Percentiles rank a stretch among this genome's conserved stretches.
phyloP scores from a whole-genome alignment of 2,113 vertebrate species.

The Megatriorchis doriae region DNA sequence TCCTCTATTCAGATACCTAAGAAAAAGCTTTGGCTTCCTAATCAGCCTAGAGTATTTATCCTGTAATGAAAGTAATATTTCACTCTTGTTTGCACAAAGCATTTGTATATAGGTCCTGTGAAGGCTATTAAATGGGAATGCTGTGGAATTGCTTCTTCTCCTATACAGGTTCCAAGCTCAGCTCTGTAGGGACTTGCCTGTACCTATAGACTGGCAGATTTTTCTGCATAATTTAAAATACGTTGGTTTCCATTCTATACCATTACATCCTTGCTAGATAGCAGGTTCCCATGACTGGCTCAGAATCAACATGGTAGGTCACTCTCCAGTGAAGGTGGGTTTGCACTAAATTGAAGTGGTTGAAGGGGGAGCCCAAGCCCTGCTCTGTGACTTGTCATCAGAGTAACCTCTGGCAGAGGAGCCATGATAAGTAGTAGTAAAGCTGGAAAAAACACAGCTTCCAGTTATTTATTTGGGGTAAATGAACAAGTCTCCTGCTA shows the following conservation, averaged over 20 bases:
- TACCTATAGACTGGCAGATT: not conserved
- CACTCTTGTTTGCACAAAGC: not conserved
- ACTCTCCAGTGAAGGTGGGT: not conserved
- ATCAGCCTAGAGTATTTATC: not conserved
- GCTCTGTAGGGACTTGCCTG: not conserved
- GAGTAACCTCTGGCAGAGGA: not conserved
- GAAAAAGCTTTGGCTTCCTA: not conserved
- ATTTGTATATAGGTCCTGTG: not conserved
- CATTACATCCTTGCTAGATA: not conserved
- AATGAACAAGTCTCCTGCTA: not conserved
- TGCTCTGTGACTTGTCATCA: not conserved
- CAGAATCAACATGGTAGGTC: not conserved
- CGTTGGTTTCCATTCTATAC: not conserved
- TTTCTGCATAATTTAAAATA: not conserved
- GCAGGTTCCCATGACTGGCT: not conserved
- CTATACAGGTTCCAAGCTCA: not conserved
- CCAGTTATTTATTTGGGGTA: not conserved
- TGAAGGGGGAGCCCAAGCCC: not conserved
- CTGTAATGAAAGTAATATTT: not conserved
- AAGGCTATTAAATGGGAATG: not conserved
- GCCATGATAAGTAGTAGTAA: not conserved
- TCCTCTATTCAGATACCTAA: not conserved
- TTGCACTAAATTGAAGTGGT: not conserved
- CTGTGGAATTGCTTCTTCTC: not conserved
- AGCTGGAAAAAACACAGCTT: not conserved